Percentiles rank a stretch among this genome's conserved stretches.
phyloP scores from a whole-genome alignment of 2,888 invertebrate species.

The Chloroclystis v-ata region DNA sequence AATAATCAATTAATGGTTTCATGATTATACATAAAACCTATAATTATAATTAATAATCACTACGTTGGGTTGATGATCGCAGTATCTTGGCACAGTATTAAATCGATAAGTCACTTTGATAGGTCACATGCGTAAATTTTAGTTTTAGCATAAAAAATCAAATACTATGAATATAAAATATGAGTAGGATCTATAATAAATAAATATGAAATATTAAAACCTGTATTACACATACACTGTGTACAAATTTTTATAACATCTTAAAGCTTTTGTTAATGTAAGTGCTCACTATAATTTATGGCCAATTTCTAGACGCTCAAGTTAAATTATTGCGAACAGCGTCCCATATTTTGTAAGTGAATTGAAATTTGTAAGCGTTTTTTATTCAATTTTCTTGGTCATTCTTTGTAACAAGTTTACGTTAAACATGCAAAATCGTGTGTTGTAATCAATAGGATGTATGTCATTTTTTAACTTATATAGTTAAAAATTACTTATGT shows the following conservation, averaged over 20 bases:
- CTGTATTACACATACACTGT: background rate
- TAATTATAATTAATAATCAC: too few relatives aligned
- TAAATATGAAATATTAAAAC: background rate
- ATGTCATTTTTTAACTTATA: too few relatives aligned
- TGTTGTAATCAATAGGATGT: background rate
- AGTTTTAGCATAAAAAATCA: too few relatives aligned
- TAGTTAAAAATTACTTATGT: too few relatives aligned
- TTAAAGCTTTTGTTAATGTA: slow-evolving; percentile 20
- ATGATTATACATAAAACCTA: too few relatives aligned
- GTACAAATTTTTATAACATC: slow-evolving; percentile 15
- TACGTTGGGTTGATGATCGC: too few relatives aligned
- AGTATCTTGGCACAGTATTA: too few relatives aligned
- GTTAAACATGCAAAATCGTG: background rate
- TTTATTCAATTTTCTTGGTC: slow-evolving; percentile 18
- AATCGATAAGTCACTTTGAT: too few relatives aligned
- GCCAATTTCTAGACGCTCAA: slow-evolving; percentile 32
- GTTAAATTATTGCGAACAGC: slow-evolving; percentile 29
- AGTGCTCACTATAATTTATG: slow-evolving; percentile 29
- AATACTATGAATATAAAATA: too few relatives aligned
- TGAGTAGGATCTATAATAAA: too few relatives aligned
- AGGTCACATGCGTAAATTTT: too few relatives aligned
- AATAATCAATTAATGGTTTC: too few relatives aligned
- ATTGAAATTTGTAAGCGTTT: slow-evolving; percentile 29
- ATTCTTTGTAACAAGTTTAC: slow-evolving; percentile 4
- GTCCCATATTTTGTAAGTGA: slow-evolving; percentile 26